Base-by-base conservation (phyloP, 2,888 invertebrate species). In the Magallana nippona region DNA sequence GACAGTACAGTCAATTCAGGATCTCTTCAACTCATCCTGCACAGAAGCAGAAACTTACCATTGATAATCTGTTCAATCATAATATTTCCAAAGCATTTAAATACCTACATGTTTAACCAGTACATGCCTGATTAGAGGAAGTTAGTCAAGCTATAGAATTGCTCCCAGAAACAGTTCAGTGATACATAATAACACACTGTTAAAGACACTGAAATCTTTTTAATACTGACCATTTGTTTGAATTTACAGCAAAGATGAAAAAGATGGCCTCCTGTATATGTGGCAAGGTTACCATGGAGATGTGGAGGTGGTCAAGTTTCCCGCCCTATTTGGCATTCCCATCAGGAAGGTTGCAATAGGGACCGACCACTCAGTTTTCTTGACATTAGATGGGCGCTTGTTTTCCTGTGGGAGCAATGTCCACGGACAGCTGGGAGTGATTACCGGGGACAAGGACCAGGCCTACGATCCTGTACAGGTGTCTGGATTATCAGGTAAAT, bases 401-500 rank as follows among this genome's bases (percentile, higher is more conserved):
- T 94, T 88, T 87, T 89, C 90, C 22, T 91, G 90, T 85, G 94
- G 94, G 1, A 89, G 87, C 84, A 94, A 93, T 84, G 87, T 90
- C 32, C 83, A 89, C 85, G 93, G 93, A 15, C 94, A 94, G 88
- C 89, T 94, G 55, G 94, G 93, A 8, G 85, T 91, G 71, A 92
- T 91, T 11, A 81, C 81, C 17, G 81, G 87, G 15, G 86, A 86
- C 13, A 83, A 87, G 10, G 87, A 89, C 11, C 88, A 89, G 55
- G 86, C 88, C 5, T 86, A 87, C 85, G 91, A 92, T 86, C 93
- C 92, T 13, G 84, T 86, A 22, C 79, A 89, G 44, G 88, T 93
- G 15, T 85, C 86, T 17, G 83, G 71, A 17, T 84, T 93, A 55
- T 84, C 87, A 82, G 93, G 93, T 92, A 82, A 58, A 60, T 44